Conservation (phyloP, 2,797 vertebrate species). For the Aldrovandia affinis region DNA sequence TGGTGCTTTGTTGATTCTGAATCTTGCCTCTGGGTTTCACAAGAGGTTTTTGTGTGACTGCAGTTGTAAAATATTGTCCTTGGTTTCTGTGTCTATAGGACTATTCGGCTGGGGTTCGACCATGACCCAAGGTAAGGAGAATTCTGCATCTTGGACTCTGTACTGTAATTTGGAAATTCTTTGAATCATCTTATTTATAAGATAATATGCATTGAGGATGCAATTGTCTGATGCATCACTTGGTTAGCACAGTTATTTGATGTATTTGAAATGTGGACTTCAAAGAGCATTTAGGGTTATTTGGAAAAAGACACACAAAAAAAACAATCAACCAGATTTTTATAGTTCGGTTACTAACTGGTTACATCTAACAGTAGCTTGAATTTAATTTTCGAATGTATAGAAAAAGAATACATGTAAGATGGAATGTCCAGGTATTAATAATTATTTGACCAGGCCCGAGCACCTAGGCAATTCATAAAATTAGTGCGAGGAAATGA, state of each 20-base stretch:
- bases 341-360: no score
- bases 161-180: slow-evolving; percentile 40
- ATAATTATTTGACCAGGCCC: not conserved
- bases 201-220: not conserved
- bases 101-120: slow-evolving; percentile 61
- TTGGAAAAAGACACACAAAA: no score
- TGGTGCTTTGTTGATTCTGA: not conserved
- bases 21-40: not conserved
- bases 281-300: no score
- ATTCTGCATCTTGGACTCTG: no score
- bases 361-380: no score
- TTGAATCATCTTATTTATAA: not conserved
- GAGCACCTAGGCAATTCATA: not conserved
- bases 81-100: slow-evolving; percentile 48
- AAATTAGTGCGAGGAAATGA: not conserved
- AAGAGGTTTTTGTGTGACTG: slow-evolving; percentile 16
- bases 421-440: no score
- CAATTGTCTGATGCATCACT: not conserved
- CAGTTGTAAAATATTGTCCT: slow-evolving; percentile 25
- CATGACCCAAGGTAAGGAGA: slow-evolving; percentile 63
- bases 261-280: no score
- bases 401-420: no score
- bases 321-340: no score
- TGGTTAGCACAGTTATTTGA: no score
- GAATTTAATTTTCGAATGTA: no score